Evolutionary conservation across 2,113 vertebrate genomes (phyloP).

Genomic region (Megalops atlanticus): DNA sequence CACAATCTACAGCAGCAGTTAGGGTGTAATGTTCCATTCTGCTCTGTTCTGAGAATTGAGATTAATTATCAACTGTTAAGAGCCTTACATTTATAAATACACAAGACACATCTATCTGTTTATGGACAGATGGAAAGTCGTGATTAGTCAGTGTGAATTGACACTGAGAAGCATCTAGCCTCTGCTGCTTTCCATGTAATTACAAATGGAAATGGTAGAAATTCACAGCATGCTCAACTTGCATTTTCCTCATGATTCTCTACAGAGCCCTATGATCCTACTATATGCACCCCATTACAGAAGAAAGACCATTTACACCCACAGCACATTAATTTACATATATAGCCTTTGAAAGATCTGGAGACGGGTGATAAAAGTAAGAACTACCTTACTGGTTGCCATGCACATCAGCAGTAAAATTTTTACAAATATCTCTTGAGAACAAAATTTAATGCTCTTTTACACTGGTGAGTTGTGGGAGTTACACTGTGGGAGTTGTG

Average conservation of each 20-base stretch:
- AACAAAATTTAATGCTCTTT: too few relatives aligned
- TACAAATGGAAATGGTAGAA: neutral
- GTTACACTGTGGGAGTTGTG: neutral
- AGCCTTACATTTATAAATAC: neutral
- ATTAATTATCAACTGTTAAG: neutral
- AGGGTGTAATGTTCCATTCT: too few relatives aligned
- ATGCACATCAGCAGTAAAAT: too few relatives aligned
- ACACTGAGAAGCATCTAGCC: neutral
- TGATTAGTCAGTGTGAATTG: neutral
- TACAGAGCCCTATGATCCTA: too few relatives aligned
- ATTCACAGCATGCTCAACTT: too few relatives aligned
- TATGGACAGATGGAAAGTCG: neutral
- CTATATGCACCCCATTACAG: too few relatives aligned
- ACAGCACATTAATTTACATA: neutral
- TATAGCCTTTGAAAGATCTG: neutral
- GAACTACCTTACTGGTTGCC: too few relatives aligned
- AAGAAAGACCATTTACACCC: neutral
- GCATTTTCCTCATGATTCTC: too few relatives aligned
- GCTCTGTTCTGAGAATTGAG: too few relatives aligned
- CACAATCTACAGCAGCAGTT: neutral
- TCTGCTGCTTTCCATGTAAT: neutral
- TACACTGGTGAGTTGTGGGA: too few relatives aligned
- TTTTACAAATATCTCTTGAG: too few relatives aligned
- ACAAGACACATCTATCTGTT: neutral
- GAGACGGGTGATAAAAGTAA: too few relatives aligned